Evolutionary conservation across 2,113 vertebrate genomes (phyloP), one percentile per base, ranked within the genome.

Genomic region (Chauna torquata): DNA sequence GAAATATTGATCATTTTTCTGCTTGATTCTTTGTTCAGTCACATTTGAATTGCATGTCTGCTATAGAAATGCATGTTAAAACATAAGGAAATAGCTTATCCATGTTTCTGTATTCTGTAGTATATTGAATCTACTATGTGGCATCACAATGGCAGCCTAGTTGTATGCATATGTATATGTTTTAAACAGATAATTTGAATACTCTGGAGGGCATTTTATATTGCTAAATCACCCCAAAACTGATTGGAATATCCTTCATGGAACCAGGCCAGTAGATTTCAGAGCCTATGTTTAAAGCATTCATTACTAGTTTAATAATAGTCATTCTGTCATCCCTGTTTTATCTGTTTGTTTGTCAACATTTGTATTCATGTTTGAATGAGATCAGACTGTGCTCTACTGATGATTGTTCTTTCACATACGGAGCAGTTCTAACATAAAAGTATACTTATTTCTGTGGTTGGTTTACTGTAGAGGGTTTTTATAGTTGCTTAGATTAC

Each of bases 251-350:
- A 52, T 55, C 12, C 86, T 93, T 91, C 50, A 61, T 93, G 68
- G 94, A 97, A 76, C 54, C 36, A 68, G 86, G 87, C 97, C 96
- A 71, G 96, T 91, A 93, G 94, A 74, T 96, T 97, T 96, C 94
- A 96, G 86, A 96, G 78, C 96, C 92, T 97, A 94, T 96, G 11
- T 96, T 94, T 97, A 86, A 95, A 96, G 79, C 82, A 72, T 95
- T 98, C 97, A 61, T 95, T 96, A 82, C 91, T 96, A 86, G 92
- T 86, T 96, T 95, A 94, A 93, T 95, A 95, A 90, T 77, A 91
- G 95, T n/a, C n/a, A n/a, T 97, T 96, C 91, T 89, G 79, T 86
- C 93, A 90, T 90, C 65, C 47, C 76, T 23, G 52, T 97, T 97
- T 96, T 87, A 83, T 90, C 82, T 61, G 92, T 82, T 87, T 97